These are phyloP conservation scores for Philopotamus ludificatus DNA, from an alignment of 1,140 invertebrate species.

Conservation along the genomic window DNA sequence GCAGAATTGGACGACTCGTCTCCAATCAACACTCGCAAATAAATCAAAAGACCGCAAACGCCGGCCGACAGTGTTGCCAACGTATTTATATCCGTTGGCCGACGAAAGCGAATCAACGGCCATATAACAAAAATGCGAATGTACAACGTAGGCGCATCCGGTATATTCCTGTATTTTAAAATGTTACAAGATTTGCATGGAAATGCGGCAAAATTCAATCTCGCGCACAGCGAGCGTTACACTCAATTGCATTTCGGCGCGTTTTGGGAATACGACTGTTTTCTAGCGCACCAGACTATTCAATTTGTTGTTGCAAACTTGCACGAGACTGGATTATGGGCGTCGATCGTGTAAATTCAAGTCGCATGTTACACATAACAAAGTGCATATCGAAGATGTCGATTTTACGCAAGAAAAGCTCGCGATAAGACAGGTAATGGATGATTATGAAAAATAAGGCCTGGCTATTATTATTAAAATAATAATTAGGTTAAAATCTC, in stretches of 20 bases:
- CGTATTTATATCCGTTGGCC: no score
- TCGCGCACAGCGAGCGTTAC: constrained; percentile 25
- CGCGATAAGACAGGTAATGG: no score
- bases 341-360: not conserved
- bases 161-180: constrained; percentile 3
- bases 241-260: constrained; percentile 36
- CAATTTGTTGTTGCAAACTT: constrained; percentile 11
- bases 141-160: not conserved
- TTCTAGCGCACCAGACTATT: constrained; percentile 3
- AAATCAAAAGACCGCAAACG: not conserved
- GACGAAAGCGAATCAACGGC: no score
- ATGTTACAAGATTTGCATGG: constrained; percentile 17
- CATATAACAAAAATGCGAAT: no score
- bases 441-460: no score
- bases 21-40: not conserved
- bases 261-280: constrained; percentile 32
- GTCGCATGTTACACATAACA: no score
- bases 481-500: no score
- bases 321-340: not conserved
- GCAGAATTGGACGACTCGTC: no score
- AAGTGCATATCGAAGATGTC: no score
- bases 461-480: no score
- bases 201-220: constrained; percentile 35
- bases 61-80: no score
- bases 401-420: no score